Conservation (phyloP, 2,888 invertebrate species). For the Drosophila leonis region DNA sequence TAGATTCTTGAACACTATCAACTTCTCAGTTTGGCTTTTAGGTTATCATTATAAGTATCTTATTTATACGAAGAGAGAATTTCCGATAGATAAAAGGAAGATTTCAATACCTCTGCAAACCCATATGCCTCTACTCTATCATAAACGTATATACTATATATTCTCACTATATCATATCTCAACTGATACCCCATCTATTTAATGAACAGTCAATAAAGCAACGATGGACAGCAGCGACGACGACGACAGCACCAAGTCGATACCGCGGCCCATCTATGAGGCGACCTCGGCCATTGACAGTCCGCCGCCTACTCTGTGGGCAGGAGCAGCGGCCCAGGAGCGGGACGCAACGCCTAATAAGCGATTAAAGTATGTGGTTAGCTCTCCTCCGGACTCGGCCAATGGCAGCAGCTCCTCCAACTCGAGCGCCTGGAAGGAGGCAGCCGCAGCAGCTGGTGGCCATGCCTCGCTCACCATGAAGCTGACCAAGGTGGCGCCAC, state of each 20-base stretch:
- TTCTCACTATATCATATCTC: neutral
- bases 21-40: neutral
- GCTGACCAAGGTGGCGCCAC: conserved; percentile 61
- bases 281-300: conserved; percentile 67
- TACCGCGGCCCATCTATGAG: conserved; percentile 81
- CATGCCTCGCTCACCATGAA: conserved; percentile 72
- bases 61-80: neutral
- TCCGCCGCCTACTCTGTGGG: conserved; percentile 51
- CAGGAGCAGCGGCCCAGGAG: conserved; percentile 24
- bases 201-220: conserved; percentile 2
- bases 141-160: neutral
- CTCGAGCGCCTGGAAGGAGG: conserved; percentile 45
- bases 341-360: conserved; percentile 55
- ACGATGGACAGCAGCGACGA: conserved; percentile 63
- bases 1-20: too few relatives aligned
- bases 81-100: neutral
- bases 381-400: conserved; percentile 59
- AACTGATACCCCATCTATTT: neutral
- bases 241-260: conserved; percentile 77
- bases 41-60: too few relatives aligned
- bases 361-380: conserved; percentile 69
- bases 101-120: neutral
- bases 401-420: conserved; percentile 62
- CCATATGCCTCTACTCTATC: neutral
- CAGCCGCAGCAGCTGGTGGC: conserved; percentile 35